A percentile compares a stretch with the other conserved stretches of the same genome.
These are phyloP conservation scores for Podarcis raffonei DNA, from an alignment of 2,113 vertebrate genomes.

Conservation along the genomic window DNA sequence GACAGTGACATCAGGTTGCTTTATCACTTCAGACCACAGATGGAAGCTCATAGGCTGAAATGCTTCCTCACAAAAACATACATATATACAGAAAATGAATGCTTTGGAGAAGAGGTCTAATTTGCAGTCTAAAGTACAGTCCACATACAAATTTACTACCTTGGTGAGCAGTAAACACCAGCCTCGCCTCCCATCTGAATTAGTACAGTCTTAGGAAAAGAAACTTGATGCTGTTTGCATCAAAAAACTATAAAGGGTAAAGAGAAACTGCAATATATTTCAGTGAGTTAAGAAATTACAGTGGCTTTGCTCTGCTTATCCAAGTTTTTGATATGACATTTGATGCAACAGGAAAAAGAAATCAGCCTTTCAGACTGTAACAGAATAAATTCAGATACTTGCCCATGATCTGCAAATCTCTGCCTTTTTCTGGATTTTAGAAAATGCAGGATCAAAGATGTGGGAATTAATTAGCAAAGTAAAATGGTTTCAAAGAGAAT, in stretches of 20 bases:
- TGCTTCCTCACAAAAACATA: neutral
- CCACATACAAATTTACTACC: neutral
- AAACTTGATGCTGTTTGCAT: neutral
- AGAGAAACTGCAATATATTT: neutral
- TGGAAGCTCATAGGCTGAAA: neutral
- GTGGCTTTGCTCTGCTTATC: neutral
- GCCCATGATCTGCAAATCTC: neutral
- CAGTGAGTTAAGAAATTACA: neutral
- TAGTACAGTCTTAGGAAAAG: neutral
- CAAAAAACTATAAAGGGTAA: neutral
- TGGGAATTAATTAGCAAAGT: neutral
- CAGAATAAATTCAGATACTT: neutral
- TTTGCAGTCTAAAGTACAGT: neutral
- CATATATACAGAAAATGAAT: neutral
- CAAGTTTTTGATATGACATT: neutral
- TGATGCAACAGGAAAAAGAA: neutral
- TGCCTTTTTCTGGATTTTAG: neutral
- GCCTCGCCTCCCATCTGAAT: neutral
- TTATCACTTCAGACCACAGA: neutral
- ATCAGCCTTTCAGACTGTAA: neutral
- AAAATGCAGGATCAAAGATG: conserved; percentile 7
- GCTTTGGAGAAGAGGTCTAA: neutral
- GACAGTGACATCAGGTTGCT: neutral
- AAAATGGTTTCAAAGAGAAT: neutral
- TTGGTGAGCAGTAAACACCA: neutral